phyloP scores from a whole-genome alignment of 2,113 vertebrate species.

The Psilopsiagon aymara region DNA sequence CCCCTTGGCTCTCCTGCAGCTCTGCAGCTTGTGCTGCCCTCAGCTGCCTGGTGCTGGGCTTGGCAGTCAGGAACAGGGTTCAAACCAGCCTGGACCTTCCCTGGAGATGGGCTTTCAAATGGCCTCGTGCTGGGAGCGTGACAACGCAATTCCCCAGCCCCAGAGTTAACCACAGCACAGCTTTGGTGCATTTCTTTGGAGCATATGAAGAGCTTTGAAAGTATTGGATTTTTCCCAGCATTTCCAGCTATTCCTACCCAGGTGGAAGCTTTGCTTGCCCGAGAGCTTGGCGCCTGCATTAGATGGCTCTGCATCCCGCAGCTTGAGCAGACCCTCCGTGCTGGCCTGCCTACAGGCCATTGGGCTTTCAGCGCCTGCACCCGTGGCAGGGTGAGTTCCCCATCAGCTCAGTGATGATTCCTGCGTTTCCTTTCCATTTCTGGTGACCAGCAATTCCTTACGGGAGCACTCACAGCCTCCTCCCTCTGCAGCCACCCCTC shows the following conservation, averaged over 20 bases:
- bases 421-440: rapidly evolving
- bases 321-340: background rate
- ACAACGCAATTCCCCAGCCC: rapidly evolving
- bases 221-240: background rate
- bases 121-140: background rate
- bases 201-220: background rate
- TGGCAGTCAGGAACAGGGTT: background rate
- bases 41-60: background rate
- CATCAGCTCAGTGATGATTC: background rate
- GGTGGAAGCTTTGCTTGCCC: background rate
- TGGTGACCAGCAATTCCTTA: rapidly evolving
- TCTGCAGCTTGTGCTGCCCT: background rate
- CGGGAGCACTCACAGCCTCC: rapidly evolving
- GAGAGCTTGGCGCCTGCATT: too few relatives aligned
- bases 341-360: background rate
- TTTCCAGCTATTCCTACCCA: background rate
- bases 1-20: background rate
- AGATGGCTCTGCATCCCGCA: background rate
- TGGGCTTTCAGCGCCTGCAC: background rate
- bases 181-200: background rate
- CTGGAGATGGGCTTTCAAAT: background rate
- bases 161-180: rapidly evolving
- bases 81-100: background rate
- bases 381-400: background rate
- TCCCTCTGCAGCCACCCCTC: background rate